These are phyloP conservation scores for Chinchilla lanigera DNA, from an alignment of 2,113 vertebrate species.

Conservation along the genomic window DNA sequence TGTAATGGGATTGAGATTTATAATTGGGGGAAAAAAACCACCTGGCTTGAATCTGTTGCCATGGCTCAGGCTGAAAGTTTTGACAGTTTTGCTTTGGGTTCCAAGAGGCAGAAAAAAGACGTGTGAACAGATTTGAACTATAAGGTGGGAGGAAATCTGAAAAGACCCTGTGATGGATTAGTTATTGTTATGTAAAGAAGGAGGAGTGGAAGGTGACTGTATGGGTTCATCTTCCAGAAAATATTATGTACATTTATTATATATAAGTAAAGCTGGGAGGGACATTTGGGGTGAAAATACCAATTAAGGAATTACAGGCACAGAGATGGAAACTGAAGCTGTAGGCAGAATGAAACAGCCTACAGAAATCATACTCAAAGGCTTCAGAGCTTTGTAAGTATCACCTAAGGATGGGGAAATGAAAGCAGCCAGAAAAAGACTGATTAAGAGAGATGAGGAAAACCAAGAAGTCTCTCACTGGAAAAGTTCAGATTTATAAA, in stretches of 20 bases:
- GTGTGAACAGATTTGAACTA: background rate
- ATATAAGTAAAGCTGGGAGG: background rate
- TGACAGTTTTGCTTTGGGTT: background rate
- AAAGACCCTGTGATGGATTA: background rate
- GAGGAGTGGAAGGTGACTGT: background rate
- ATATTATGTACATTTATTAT: background rate
- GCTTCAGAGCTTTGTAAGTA: background rate
- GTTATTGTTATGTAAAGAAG: background rate
- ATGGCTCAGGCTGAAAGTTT: background rate
- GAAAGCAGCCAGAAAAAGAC: background rate
- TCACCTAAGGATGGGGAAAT: background rate
- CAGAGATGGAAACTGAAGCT: background rate
- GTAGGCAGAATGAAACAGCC: background rate
- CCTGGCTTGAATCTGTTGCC: background rate
- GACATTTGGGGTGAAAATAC: background rate
- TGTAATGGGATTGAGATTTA: background rate
- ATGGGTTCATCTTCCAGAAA: background rate
- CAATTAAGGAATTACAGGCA: constrained; percentile 6
- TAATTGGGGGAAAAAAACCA: background rate
- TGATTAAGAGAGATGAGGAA: background rate
- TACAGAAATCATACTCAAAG: background rate
- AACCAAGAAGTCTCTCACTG: background rate
- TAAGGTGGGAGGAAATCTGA: background rate
- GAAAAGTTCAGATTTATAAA: constrained; percentile 9
- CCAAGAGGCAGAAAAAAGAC: background rate